These are phyloP conservation scores for Varroa destructor DNA, from an alignment of 1,140 invertebrate species.

Conservation along the genomic window DNA sequence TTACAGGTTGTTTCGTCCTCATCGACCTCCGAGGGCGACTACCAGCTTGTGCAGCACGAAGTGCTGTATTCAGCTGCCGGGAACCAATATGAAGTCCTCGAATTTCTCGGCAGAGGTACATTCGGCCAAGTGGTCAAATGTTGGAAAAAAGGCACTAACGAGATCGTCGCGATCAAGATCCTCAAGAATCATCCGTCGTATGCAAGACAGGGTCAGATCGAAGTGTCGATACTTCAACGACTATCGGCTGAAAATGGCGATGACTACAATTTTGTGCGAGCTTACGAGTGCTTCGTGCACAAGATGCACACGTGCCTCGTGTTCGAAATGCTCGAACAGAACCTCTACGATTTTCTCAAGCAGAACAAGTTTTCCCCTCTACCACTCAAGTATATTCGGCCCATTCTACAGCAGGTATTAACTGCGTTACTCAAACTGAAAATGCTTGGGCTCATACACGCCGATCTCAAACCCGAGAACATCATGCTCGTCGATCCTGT, in stretches of 20 bases:
- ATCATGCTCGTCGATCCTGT: slow-evolving; percentile 98
- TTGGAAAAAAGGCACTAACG: slow-evolving; percentile 99
- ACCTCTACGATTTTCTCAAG: slow-evolving; percentile 98
- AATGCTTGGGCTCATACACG: slow-evolving; percentile 96
- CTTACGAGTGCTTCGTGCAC: slow-evolving; percentile 98
- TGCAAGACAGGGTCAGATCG: slow-evolving; percentile 97
- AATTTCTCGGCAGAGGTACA: slow-evolving; percentile 93
- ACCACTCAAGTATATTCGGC: slow-evolving; percentile 93
- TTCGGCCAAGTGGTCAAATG: slow-evolving; percentile 99
- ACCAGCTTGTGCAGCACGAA: slow-evolving; percentile 94
- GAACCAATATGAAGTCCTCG: slow-evolving; percentile 88
- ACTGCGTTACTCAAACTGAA: slow-evolving; percentile 95
- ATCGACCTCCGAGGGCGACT: slow-evolving; percentile 70
- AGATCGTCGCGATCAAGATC: slow-evolving; percentile 99
- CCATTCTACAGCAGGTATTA: slow-evolving; percentile 94
- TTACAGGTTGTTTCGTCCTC: slow-evolving; percentile 34
- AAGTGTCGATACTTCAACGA: slow-evolving; percentile 90
- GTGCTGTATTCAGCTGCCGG: slow-evolving; percentile 80
- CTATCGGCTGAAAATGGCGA: slow-evolving; percentile 98
- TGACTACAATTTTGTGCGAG: slow-evolving; percentile 83
- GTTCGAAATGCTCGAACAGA: slow-evolving; percentile 99
- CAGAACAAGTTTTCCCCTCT: slow-evolving; percentile 98
- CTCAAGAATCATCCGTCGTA: slow-evolving; percentile 99
- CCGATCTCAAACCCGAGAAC: slow-evolving; percentile 98
- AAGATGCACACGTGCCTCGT: slow-evolving; percentile 99